Evolutionary conservation across 2,888 invertebrate species (phyloP).

Genomic region (Cordilura impudica): DNA sequence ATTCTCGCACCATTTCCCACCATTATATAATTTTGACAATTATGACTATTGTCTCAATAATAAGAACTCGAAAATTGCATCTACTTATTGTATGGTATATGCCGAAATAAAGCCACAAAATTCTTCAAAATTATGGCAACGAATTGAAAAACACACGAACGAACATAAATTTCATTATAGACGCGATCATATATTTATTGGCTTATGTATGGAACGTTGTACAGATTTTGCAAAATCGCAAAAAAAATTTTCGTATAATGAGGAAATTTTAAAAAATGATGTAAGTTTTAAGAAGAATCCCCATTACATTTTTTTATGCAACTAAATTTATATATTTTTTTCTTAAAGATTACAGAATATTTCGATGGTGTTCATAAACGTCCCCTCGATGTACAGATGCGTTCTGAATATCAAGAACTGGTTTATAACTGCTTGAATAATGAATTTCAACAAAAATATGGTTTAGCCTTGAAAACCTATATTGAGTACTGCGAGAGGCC

Average conservation of each 20-base stretch:
- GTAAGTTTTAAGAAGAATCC: constrained; percentile 29
- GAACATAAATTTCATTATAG: constrained; percentile 68
- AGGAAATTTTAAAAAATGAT: constrained; percentile 40
- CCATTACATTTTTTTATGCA: neutral
- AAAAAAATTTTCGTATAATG: neutral
- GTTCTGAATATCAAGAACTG: constrained; percentile 66
- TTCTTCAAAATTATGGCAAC: constrained; percentile 69
- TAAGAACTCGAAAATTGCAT: constrained; percentile 54
- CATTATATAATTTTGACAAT: constrained; percentile 70
- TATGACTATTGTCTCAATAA: constrained; percentile 79
- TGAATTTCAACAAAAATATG: constrained; percentile 64
- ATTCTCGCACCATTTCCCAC: constrained; percentile 69
- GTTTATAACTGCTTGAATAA: constrained; percentile 72
- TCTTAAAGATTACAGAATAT: constrained; percentile 30
- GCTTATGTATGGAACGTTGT: constrained; percentile 71
- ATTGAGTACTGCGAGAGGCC: constrained; percentile 72
- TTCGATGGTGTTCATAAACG: constrained; percentile 67
- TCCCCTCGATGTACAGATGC: constrained; percentile 64
- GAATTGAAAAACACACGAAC: constrained; percentile 66
- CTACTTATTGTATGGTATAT: constrained; percentile 70
- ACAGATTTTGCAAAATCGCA: constrained; percentile 51
- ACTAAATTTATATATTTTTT: neutral
- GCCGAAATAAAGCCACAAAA: constrained; percentile 70
- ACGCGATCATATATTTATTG: constrained; percentile 71
- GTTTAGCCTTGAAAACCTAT: constrained; percentile 66